Evolutionary conservation across 2,113 vertebrate species (phyloP).

Genomic region (Callospermophilus lateralis): DNA sequence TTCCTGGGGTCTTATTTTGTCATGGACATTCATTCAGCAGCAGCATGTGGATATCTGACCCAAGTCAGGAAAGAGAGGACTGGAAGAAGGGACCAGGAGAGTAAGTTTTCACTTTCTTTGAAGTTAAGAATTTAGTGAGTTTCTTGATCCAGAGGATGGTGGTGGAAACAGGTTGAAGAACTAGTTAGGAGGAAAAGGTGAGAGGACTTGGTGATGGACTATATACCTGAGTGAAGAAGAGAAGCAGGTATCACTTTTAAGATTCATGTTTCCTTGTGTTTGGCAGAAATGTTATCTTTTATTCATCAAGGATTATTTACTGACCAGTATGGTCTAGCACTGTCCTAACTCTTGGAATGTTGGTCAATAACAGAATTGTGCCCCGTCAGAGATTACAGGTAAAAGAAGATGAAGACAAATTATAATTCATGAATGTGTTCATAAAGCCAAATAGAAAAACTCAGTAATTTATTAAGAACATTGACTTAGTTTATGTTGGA

Average conservation of each 20-base stretch:
- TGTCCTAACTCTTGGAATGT: not conserved
- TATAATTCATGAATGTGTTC: not conserved
- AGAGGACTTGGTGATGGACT: not conserved
- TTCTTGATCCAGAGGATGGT: not conserved
- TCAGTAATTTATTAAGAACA: not conserved
- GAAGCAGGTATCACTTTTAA: not conserved
- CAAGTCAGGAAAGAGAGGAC: not conserved
- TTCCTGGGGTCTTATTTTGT: not conserved
- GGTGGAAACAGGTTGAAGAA: not conserved
- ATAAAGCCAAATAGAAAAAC: not conserved
- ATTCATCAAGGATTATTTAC: not conserved
- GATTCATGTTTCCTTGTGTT: not conserved
- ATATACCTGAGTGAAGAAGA: not conserved
- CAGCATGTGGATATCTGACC: not conserved
- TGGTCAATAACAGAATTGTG: not conserved
- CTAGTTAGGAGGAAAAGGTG: not conserved
- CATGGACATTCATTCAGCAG: not conserved
- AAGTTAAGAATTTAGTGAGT: not conserved
- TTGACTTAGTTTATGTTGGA: not conserved
- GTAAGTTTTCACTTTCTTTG: not conserved
- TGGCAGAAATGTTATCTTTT: not conserved
- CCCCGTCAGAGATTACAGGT: not conserved
- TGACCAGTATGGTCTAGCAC: not conserved
- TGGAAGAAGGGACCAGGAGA: not conserved
- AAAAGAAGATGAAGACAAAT: not conserved